Evolutionary conservation across 1,140 invertebrate genomes (phyloP), one percentile per base, ranked within the genome.

Genomic region (Meloidogyne floridensis): DNA sequence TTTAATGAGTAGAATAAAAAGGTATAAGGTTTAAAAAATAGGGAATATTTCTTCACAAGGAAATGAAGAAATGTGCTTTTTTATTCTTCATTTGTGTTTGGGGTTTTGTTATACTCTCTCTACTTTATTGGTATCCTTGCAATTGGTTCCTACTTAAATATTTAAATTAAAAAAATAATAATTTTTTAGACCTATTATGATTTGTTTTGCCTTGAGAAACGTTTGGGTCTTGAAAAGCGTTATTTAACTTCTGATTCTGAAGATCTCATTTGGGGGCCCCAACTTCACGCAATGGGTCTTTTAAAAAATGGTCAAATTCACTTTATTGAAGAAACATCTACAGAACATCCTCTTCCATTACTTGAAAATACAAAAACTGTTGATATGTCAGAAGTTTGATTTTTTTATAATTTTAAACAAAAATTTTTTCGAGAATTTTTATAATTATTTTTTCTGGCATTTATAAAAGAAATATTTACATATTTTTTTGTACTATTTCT

Each of bases 151-250:
- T 32, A 32, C 32, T 32, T 32, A 32, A 32, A 32, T 32, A 32
- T 32, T 32, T 32, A 32, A 32, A 32, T 32, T 32, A 32, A 32
- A 32, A 32, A 32, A 32, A 32, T 32, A 32, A 32, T 32, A 32
- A 32, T 32, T 75, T 89, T 51, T 65, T 70, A 85, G 72, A 86
- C 85, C 13, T 82, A 75, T 59, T 80, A 70, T 56, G 80, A 80
- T n/a, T 7, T 79, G 65, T 20, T 79, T 51, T 79, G 77, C 72
- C 77, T 79, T 69, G 77, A 79, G 32, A 79, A 79, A 42, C 77
- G 77, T 69, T 72, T 79, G 72, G 72, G 72, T 1, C 72, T 74
- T 47, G 56, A 47, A 9, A 54, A 71, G 32, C 77, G 80, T 51
- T 80, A 80, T 47, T 54, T 80, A 51, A 80, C 80, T 13, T 80